Evolutionary conservation across 2,113 vertebrate species (phyloP), one percentile per base, ranked within the genome.

Genomic region (Phylloscopus whistleri): DNA sequence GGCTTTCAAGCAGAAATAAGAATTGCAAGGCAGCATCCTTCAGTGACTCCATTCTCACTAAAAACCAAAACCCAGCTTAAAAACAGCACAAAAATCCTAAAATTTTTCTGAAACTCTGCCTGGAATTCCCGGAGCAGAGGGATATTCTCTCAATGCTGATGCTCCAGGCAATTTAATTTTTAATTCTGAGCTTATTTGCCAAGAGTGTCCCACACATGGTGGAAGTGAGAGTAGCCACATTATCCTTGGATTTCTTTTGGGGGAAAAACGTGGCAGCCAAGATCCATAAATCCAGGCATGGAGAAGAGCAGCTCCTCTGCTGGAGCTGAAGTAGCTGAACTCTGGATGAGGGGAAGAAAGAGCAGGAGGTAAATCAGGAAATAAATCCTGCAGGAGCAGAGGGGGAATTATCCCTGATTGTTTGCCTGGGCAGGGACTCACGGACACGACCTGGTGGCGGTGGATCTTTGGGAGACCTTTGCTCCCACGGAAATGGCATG

Each of bases 391-490:
- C 33, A 9, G 58, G 43, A 69, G 9, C 27, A 4, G 11, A 0
- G 59, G 56, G 55, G 64, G 82, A 87, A 90, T 90, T 20, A 48
- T 74, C 75, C 51, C 77, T 70, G 23, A 90, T 92, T 78, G 39
- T 43, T 46, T 16, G 10, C 27, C 66, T n/a, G n/a, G 51, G 44
- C 24, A 13, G 84, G 49, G 52, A 31, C 1, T 0, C 70, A 13
- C 8, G 66, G 6, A 10, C 0, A 0, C n/a, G 63, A 56, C 43
- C 68, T 2, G 7, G 37, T 2, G 12, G 3, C 0, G 2, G 12
- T 3, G 0, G 51, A 13, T 35, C 9, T 0, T 6, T 15, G 70
- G 64, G 51, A 16, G 27, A 64, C 14, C 49, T 75, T 37, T 37
- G 73, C 41, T 68, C 66, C 69, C 12, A 0, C 0, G 4, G 66